Evolutionary conservation across 2,113 vertebrate species (phyloP), one percentile per base, ranked within the genome.

Genomic region (Pycnonotus jocosus): DNA sequence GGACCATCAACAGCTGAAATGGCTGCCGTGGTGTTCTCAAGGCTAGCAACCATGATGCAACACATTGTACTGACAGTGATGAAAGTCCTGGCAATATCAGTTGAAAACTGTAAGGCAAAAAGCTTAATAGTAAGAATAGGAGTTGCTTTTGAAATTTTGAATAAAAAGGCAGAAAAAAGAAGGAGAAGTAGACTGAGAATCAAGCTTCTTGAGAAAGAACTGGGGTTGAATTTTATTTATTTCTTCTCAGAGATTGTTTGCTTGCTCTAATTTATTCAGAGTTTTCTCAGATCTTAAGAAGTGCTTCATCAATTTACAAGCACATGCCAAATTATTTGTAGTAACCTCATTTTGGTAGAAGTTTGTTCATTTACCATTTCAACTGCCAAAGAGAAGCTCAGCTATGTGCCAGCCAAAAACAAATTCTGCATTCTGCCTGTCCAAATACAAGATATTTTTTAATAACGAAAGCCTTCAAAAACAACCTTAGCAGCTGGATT

Each of bases 251-350:
- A 66, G 76, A 70, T 50, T 22, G n/a, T 77, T 88, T 81, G 15
- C 9, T 66, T 89, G 72, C 35, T 65, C 37, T 78, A 27, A 76
- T 90, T 94, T 69, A 92, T 89, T 86, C 69, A 35, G 31, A 53
- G 50, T 71, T 91, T 90, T 81, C 37, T 60, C 22, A 64, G 30
- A 25, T 66, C 21, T 76, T 64, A 35, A 44, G 48, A 53, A 44
- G 19, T 90, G 16, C 37, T 80, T 93, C 15, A 60, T 81, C 82
- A 86, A 14, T 84, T 94, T 54, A 40, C 54, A 73, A 44, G 15
- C 27, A 83, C 7, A 54, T 92, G 66, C 50, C 53, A 93, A 86
- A 93, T 94, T 94, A 90, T 91, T 94, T 95, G 45, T 95, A 93
- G 61, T 40, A 85, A 92, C 35, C 40, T 96, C 9, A 38, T 84